Percentiles rank a stretch among this genome's conserved stretches.
These are phyloP conservation scores for Hylaeus volcanicus DNA, from an alignment of 1,140 invertebrate species.

Conservation along the genomic window DNA sequence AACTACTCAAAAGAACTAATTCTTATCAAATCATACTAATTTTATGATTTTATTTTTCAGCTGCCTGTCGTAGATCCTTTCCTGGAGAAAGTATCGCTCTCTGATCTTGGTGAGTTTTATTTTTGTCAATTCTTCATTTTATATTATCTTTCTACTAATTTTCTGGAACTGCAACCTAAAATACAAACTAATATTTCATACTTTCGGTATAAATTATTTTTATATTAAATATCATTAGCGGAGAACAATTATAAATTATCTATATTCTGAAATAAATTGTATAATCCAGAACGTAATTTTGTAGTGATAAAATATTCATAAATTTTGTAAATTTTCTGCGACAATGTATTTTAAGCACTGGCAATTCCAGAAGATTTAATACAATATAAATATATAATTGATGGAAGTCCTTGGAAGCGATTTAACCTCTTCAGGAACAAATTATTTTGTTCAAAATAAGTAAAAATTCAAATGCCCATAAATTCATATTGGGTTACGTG, in stretches of 20 bases:
- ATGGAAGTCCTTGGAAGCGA: not conserved
- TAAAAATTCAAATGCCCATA: too few species aligned
- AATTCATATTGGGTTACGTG: too few species aligned
- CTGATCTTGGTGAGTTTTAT: slow-evolving; percentile 89
- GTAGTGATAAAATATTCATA: not conserved
- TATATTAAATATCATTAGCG: not conserved
- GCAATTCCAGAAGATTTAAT: not conserved
- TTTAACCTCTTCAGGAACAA: not conserved
- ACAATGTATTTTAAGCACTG: not conserved
- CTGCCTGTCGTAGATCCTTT: slow-evolving; percentile 93
- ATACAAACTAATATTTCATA: not conserved
- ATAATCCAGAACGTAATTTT: not conserved
- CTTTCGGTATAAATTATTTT: not conserved
- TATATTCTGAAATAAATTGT: not conserved
- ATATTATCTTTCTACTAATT: not conserved
- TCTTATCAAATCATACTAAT: not conserved
- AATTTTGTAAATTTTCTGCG: not conserved
- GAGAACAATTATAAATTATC: not conserved
- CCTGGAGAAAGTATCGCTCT: slow-evolving; percentile 91
- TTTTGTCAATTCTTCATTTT: not conserved
- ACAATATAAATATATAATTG: not conserved
- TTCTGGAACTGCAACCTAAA: not conserved
- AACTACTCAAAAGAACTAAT: too few species aligned
- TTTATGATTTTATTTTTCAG: slow-evolving; percentile 82
- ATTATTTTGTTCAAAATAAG: too few species aligned